These are phyloP conservation scores for Drosophila parvula DNA, from an alignment of 1,140 invertebrate genomes.

Conservation along the genomic window DNA sequence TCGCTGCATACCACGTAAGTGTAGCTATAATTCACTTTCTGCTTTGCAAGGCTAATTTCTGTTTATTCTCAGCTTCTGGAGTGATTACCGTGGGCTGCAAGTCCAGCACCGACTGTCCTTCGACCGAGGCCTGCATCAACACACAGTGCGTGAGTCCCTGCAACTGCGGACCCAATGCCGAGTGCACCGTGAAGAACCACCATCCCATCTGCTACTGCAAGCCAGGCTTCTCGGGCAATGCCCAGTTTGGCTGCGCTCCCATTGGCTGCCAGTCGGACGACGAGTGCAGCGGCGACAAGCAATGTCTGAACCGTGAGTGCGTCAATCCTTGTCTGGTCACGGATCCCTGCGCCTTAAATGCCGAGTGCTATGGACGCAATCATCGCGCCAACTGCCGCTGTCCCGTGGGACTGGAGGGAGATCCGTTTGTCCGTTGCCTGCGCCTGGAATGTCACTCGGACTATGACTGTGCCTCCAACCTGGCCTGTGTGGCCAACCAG, in stretches of 20 bases:
- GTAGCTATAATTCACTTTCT: fast-evolving
- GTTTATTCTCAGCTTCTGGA: slow-evolving; percentile 84
- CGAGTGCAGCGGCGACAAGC: slow-evolving; percentile 90
- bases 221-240: slow-evolving; percentile 92
- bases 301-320: slow-evolving; percentile 92
- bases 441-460: slow-evolving; percentile 92
- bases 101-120: slow-evolving; percentile 91
- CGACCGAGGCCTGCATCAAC: slow-evolving; percentile 92
- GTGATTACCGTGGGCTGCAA: slow-evolving; percentile 88
- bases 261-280: slow-evolving; percentile 92
- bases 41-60: background rate
- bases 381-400: slow-evolving; percentile 92
- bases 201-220: slow-evolving; percentile 92
- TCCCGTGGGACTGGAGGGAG: slow-evolving; percentile 88
- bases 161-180: slow-evolving; percentile 92
- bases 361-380: slow-evolving; percentile 91
- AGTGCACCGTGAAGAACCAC: slow-evolving; percentile 91
- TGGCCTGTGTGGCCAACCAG: slow-evolving; percentile 88
- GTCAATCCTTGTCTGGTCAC: slow-evolving; percentile 91
- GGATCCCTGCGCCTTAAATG: slow-evolving; percentile 92
- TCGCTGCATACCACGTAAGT: slow-evolving; percentile 91
- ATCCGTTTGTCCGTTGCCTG: slow-evolving; percentile 91
- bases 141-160: slow-evolving; percentile 91
- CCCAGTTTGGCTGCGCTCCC: slow-evolving; percentile 91
- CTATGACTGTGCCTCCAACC: slow-evolving; percentile 89